These are phyloP conservation scores for Neodon shergylaensis DNA, from an alignment of 2,113 vertebrate genomes.

Conservation along the genomic window DNA sequence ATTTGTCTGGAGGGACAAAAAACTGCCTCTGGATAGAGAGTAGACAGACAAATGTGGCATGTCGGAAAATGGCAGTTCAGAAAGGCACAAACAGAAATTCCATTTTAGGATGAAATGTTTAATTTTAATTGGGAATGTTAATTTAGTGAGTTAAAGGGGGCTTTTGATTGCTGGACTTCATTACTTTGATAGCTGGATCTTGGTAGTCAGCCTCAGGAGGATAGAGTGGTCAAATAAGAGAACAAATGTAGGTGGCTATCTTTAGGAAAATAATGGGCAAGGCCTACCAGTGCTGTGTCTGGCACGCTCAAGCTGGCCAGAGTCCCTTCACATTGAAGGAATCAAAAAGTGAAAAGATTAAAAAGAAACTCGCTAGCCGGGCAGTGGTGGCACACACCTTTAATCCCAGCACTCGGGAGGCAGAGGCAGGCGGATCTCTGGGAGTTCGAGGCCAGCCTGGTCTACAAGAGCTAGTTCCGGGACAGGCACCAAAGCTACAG, in stretches of 20 bases:
- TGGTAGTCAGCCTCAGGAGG: too few species aligned
- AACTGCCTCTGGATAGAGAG: background rate
- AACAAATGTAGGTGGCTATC: background rate
- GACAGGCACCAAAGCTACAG: too few species aligned
- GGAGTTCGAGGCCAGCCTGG: too few species aligned
- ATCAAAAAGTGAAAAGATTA: background rate
- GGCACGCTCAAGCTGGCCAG: background rate
- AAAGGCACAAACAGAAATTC: background rate
- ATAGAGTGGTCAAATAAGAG: background rate
- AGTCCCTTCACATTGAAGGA: background rate
- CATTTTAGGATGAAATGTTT: background rate
- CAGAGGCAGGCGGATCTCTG: too few species aligned
- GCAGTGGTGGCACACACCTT: too few species aligned
- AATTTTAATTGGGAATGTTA: background rate
- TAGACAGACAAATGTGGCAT: background rate
- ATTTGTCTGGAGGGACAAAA: background rate
- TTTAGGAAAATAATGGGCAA: background rate
- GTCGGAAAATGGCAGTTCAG: background rate
- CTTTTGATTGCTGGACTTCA: background rate
- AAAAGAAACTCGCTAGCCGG: background rate
- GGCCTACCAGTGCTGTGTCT: background rate
- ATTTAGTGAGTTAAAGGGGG: background rate
- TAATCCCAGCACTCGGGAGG: too few species aligned
- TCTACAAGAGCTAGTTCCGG: too few species aligned
- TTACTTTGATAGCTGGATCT: background rate